These are phyloP conservation scores for Scopus umbretta DNA, from an alignment of 2,113 vertebrate genomes.

Conservation along the genomic window DNA sequence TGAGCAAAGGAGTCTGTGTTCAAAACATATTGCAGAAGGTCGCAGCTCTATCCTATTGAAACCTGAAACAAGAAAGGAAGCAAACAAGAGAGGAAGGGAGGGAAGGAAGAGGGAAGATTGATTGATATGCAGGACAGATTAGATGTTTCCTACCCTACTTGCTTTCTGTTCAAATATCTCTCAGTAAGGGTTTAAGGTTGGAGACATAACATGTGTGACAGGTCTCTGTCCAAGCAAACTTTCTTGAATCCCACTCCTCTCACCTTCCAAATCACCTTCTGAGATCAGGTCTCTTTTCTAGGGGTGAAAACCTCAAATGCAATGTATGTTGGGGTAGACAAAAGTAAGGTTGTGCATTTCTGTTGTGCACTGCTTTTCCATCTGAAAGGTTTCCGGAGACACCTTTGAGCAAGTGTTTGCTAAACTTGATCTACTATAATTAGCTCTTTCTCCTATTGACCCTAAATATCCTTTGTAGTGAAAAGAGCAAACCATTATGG, in stretches of 20 bases:
- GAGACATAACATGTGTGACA: fast-evolving
- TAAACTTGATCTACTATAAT: neutral
- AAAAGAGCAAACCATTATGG: neutral
- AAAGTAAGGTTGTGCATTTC: neutral
- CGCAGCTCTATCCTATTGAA: neutral
- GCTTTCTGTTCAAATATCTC: neutral
- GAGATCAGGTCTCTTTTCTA: neutral
- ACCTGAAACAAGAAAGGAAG: neutral
- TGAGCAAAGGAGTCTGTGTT: neutral
- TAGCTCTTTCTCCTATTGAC: neutral
- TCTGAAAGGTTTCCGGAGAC: neutral
- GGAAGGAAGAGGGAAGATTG: neutral
- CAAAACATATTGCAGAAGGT: neutral
- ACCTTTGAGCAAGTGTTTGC: neutral
- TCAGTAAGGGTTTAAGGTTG: neutral
- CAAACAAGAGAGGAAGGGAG: neutral
- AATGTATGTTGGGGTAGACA: neutral
- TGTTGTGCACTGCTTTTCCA: neutral
- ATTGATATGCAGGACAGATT: neutral
- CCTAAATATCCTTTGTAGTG: neutral
- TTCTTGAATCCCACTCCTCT: neutral
- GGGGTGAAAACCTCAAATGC: neutral
- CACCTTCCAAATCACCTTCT: neutral
- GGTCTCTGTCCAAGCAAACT: neutral
- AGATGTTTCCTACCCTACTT: neutral